Evolutionary conservation across 37 sponge, comb jelly and placozoan genomes (phyloP).

Genomic region (Tethya wilhelma): DNA sequence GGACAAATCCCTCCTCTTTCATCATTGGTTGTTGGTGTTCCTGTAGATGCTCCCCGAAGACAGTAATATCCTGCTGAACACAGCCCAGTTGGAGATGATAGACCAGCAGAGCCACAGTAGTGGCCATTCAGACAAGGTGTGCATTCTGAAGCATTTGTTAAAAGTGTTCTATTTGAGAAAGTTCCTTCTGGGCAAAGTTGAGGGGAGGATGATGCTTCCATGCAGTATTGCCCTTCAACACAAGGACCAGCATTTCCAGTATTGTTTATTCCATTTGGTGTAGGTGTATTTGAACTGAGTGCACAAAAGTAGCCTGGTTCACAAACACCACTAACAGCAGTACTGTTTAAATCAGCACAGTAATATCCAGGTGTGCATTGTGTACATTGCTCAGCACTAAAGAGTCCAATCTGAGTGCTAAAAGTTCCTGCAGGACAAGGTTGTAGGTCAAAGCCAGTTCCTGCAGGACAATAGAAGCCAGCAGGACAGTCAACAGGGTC

Average conservation of each 20-base stretch:
- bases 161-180: background rate
- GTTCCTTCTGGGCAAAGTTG: background rate
- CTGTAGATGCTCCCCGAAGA: background rate
- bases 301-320: background rate
- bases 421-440: constrained; percentile 3
- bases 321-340: background rate
- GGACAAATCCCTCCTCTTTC: constrained; percentile 6
- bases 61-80: constrained; percentile 8
- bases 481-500: background rate
- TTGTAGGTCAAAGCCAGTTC: background rate
- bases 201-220: background rate
- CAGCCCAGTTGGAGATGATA: background rate
- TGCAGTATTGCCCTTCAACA: background rate
- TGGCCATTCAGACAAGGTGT: background rate
- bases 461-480: background rate
- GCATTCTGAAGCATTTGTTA: background rate
- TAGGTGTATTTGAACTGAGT: background rate
- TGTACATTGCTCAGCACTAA: background rate
- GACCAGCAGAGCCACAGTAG: background rate
- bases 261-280: background rate
- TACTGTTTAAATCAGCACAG: background rate
- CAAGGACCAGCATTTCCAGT: background rate
- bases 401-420: too few species aligned
- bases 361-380: background rate
- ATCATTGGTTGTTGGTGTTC: background rate